phyloP scores from a whole-genome alignment of 2,797 vertebrate genomes.

The Serranus cabrilla region DNA sequence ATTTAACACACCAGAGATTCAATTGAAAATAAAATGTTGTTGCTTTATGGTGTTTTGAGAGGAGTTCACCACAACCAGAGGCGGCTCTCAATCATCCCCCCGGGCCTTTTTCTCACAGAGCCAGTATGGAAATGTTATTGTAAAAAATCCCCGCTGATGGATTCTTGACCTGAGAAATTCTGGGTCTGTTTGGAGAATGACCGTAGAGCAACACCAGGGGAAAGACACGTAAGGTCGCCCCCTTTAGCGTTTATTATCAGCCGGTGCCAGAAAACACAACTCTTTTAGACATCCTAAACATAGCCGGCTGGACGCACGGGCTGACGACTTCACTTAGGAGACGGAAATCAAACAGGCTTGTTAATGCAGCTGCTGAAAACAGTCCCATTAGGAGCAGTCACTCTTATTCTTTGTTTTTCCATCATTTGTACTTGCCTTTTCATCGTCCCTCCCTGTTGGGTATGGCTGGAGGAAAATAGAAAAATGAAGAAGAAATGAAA shows the following conservation, averaged over 20 bases:
- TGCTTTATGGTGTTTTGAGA: conserved; percentile 64
- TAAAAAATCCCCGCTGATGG: conserved; percentile 69
- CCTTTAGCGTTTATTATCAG: conserved; percentile 80
- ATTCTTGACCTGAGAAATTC: conserved; percentile 83
- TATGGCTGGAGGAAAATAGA: conserved; percentile 5
- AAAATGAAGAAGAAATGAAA: conserved; percentile 47
- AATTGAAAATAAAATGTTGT: conserved; percentile 61
- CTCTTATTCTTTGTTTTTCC: conserved; percentile 74
- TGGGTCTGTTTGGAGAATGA: conserved; percentile 81
- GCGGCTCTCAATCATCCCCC: conserved; percentile 39
- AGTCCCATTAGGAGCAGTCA: conserved; percentile 76
- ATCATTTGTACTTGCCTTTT: conserved; percentile 77
- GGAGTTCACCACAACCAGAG: conserved; percentile 41
- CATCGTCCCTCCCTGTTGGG: conserved; percentile 62
- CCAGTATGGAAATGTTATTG: conserved; percentile 78
- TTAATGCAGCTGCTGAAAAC: conserved; percentile 86
- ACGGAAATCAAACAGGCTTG: conserved; percentile 80
- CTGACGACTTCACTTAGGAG: conserved; percentile 81
- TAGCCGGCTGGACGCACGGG: conserved; percentile 78
- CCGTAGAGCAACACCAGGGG: conserved; percentile 70
- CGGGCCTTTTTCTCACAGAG: conserved; percentile 71
- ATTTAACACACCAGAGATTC: conserved; percentile 60
- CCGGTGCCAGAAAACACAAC: conserved; percentile 84
- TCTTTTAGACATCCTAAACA: conserved; percentile 82
- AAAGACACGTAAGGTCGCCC: conserved; percentile 74